Percentiles rank a stretch among this genome's conserved stretches.
Evolutionary conservation across 2,797 vertebrate species (phyloP).

Genomic region (Hyperoplus lanceolatus): DNA sequence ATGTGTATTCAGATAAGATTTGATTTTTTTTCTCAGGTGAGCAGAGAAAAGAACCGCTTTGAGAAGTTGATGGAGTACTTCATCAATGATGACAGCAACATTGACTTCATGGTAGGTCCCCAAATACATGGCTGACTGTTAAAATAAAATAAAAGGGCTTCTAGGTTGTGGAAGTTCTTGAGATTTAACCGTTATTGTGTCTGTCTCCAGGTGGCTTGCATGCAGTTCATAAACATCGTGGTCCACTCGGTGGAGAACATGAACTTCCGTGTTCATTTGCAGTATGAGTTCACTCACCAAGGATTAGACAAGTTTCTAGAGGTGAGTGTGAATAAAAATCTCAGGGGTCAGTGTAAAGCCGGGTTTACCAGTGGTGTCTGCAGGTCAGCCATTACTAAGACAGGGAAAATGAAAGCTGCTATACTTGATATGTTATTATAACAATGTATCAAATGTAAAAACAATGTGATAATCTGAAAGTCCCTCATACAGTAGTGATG

Average conservation of each 20-base stretch:
- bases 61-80: conserved; percentile 99
- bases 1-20: background rate
- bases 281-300: conserved; percentile 95
- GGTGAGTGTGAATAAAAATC: conserved; percentile 75
- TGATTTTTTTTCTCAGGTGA: conserved; percentile 83
- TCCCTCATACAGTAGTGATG: background rate
- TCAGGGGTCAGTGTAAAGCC: background rate
- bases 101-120: conserved; percentile 95
- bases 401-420: background rate
- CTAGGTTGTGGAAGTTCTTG: background rate
- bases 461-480: background rate
- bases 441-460: background rate
- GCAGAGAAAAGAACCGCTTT: conserved; percentile 93
- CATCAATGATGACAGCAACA: conserved; percentile 93
- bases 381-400: background rate
- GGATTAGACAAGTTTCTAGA: conserved; percentile 94
- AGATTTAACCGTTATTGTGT: background rate
- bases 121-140: background rate
- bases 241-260: conserved; percentile 98
- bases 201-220: conserved; percentile 91
- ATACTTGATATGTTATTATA: background rate
- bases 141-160: background rate
- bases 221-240: conserved; percentile 99
- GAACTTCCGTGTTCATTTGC: conserved; percentile 97
- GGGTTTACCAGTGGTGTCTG: background rate